Percentiles rank a stretch among this genome's conserved stretches.
These are phyloP conservation scores for Phortica variegata DNA, from an alignment of 1,140 invertebrate species.

Conservation along the genomic window DNA sequence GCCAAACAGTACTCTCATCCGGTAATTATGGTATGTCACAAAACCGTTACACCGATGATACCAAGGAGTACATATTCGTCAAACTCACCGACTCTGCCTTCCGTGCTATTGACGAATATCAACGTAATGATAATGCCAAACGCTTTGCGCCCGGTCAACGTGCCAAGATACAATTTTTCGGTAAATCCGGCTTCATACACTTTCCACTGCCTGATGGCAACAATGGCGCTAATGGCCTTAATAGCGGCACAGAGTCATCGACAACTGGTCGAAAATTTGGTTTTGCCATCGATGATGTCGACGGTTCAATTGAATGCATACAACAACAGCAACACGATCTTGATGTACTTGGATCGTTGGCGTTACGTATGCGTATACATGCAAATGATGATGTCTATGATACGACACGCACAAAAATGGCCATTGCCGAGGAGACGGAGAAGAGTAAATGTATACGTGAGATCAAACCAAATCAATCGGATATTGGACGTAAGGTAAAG, in stretches of 20 bases:
- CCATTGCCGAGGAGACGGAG: slow-evolving; percentile 81
- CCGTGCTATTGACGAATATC: slow-evolving; percentile 86
- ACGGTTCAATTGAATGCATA: slow-evolving; percentile 82
- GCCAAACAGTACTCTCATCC: slow-evolving; percentile 78
- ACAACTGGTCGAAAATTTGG: slow-evolving; percentile 45
- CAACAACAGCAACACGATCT: slow-evolving; percentile 70
- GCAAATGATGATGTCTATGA: slow-evolving; percentile 95
- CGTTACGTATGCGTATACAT: slow-evolving; percentile 82
- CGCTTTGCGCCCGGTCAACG: slow-evolving; percentile 64
- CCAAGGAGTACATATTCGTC: slow-evolving; percentile 88
- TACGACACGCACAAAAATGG: slow-evolving; percentile 85
- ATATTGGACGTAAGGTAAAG: slow-evolving; percentile 82
- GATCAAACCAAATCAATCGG: slow-evolving; percentile 84
- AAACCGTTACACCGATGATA: slow-evolving; percentile 72
- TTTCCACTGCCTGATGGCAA: slow-evolving; percentile 43
- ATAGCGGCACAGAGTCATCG: slow-evolving; percentile 14
- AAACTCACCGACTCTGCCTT: slow-evolving; percentile 92
- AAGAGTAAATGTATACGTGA: slow-evolving; percentile 92
- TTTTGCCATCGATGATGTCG: slow-evolving; percentile 50
- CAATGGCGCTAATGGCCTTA: slow-evolving; percentile 16
- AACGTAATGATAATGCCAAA: slow-evolving; percentile 66
- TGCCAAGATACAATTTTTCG: slow-evolving; percentile 45
- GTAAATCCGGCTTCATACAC: slow-evolving; percentile 46
- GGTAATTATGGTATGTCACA: slow-evolving; percentile 95
- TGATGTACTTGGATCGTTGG: slow-evolving; percentile 79